Evolutionary conservation across 2,888 invertebrate genomes (phyloP).

Genomic region (Xestia ashworthii): DNA sequence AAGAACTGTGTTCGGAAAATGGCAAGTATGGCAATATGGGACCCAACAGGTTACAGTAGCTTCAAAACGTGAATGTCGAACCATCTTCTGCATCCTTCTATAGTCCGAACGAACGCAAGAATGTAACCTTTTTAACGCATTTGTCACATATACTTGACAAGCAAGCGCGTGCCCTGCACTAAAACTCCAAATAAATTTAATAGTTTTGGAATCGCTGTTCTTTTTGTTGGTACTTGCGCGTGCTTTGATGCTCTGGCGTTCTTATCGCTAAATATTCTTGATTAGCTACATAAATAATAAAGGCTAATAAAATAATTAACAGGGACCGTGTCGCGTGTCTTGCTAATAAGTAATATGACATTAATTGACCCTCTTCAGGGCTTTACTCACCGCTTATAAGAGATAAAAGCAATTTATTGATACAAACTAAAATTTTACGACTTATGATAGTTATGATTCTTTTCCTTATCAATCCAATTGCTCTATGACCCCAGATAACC

Average conservation of each 20-base stretch:
- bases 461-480: slow-evolving; percentile 42
- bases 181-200: too few species aligned
- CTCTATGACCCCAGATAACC: slow-evolving; percentile 55
- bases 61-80: neutral
- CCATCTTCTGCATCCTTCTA: neutral
- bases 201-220: too few species aligned
- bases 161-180: too few species aligned
- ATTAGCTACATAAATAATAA: slow-evolving; percentile 3
- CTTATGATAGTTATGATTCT: slow-evolving; percentile 3
- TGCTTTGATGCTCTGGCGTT: too few species aligned
- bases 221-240: too few species aligned
- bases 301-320: slow-evolving; percentile 25
- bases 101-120: neutral
- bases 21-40: neutral
- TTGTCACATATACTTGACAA: too few species aligned
- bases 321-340: slow-evolving; percentile 25
- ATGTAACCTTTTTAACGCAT: neutral
- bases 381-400: slow-evolving; percentile 25
- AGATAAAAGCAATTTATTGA: slow-evolving; percentile 32
- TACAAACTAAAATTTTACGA: slow-evolving; percentile 40
- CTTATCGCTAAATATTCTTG: neutral
- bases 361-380: slow-evolving; percentile 54
- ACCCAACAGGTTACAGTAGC: neutral
- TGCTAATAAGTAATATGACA: slow-evolving; percentile 43
- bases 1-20: neutral